Evolutionary conservation across 2,797 vertebrate genomes (phyloP).

Genomic region (Heteromormyrus szaboi): DNA sequence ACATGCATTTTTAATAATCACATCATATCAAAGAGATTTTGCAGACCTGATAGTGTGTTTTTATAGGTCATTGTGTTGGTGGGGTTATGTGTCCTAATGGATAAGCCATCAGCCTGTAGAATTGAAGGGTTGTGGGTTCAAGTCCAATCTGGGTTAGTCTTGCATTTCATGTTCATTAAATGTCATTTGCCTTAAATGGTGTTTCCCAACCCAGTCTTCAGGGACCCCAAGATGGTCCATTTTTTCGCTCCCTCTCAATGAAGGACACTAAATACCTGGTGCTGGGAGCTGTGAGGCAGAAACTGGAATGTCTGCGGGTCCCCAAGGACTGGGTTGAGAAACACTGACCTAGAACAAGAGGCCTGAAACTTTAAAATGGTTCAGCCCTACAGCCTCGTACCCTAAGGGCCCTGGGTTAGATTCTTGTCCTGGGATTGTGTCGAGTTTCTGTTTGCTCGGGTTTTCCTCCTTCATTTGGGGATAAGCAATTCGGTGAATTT

Average conservation of each 20-base stretch:
- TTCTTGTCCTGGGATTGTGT: neutral
- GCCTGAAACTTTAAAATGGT: neutral
- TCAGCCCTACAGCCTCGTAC: neutral
- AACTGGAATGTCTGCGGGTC: neutral
- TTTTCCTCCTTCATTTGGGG: neutral
- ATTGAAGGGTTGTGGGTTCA: constrained; percentile 70
- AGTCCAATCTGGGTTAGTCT: constrained; percentile 64
- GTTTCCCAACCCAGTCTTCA: neutral
- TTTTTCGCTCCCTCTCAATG: neutral
- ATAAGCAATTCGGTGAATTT: neutral
- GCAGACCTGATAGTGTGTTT: neutral
- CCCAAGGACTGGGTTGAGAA: neutral
- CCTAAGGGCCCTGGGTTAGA: neutral
- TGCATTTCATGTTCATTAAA: neutral
- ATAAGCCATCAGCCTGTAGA: constrained; percentile 71
- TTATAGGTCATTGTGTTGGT: neutral
- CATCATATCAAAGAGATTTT: neutral
- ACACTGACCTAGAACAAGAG: neutral
- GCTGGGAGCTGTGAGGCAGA: neutral
- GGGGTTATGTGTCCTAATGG: constrained; percentile 62
- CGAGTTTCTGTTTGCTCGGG: neutral
- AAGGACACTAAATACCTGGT: neutral
- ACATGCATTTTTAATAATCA: neutral
- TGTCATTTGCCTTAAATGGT: neutral
- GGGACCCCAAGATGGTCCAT: neutral